Evolutionary conservation across 2,113 vertebrate genomes (phyloP), one percentile per base, ranked within the genome.

Genomic region (Hippocampus mohnikei): DNA sequence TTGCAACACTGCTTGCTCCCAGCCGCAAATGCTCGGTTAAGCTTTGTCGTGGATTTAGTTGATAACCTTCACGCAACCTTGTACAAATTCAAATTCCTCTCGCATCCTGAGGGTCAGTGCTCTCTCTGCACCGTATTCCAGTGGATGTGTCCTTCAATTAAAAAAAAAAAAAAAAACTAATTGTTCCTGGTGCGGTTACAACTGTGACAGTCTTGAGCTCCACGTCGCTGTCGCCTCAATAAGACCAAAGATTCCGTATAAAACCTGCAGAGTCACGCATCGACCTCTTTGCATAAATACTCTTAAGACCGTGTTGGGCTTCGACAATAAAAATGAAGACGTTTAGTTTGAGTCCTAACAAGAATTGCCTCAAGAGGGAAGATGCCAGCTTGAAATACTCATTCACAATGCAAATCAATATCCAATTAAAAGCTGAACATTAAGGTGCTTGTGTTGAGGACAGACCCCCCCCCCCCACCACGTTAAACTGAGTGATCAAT

Each of bases 321-420:
- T 42, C 20, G 6, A 16, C 21, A 8, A 42, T 23, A 23, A 44
- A 65, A 53, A 33, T 11, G 29, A 66, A 67, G 20, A 27, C 18
- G n/a, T 52, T 67, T 37, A 16, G 86, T 91, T 80, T 69, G 77
- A 91, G 83, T 72, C 78, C 81, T 85, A 61, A 77, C 80, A 88
- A 85, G 79, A 79, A 50, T 56, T 74, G 71, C 70, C 67, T 75
- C 74, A 75, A 12, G 41, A 75, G 88, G 81, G 90, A 90, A 72
- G 80, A 90, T 55, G 68, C 56, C 40, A 73, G 66, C 80, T 84
- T 76, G 18, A 88, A 90, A 93, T 91, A 88, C 81, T 80, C 88
- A 94, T 88, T 76, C 92, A 92, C 90, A 92, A 70, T 81, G 50
- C 77, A 56, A 93, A 94, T 95, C 94, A 81, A 95, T 96, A 95